Base-by-base conservation (phyloP, 1,140 invertebrate species). In the Pogonus chalceus region DNA sequence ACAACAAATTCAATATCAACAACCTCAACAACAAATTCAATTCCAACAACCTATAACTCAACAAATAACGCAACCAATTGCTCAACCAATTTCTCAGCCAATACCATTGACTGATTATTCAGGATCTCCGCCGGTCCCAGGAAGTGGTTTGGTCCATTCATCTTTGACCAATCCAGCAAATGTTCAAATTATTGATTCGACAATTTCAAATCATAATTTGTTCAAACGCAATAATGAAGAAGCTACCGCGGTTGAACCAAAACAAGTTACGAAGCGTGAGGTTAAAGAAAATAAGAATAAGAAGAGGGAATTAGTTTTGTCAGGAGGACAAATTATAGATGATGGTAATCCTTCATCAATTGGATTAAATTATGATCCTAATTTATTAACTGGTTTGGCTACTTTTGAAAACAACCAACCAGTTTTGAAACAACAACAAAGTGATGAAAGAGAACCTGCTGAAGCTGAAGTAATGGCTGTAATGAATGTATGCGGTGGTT, bases 381-480 rank as follows among this genome's bases (percentile, higher is more conserved):
- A 73, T 23, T 58, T 81, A 7, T 60, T 80, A 4, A 69, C 69
- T n/a, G 84, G 84, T 4, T 67, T 87, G 14, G 78, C 82, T 2
- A 80, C 78, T 49, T 83, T 84, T n/a, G 81, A 82, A 0, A 72
- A 78, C 2, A 79, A 82, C 48, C 56, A 75, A 18, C 73, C 76
- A 2, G 71, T 79, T 7, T 71, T 78, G 51, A 71, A 74, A 53
- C 58, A 74, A 57, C 76, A 79, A 58, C 75, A 77, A 56, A 50
- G 72, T 35, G 78, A 86, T 23, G 84, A 87, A 59, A 74, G 83
- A n/a, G 87, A 89, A 58, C 86, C 87, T 0, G 87, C 87, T 0
- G 87, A 90, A 65, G 85, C 79, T 20, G 87, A 90, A 66, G 87
- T 89, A 0, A 82, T 75, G 56, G 79, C 80, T 1, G 83, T 89